Conservation (phyloP, 2,888 invertebrate species). For the Sialis lutaria region DNA sequence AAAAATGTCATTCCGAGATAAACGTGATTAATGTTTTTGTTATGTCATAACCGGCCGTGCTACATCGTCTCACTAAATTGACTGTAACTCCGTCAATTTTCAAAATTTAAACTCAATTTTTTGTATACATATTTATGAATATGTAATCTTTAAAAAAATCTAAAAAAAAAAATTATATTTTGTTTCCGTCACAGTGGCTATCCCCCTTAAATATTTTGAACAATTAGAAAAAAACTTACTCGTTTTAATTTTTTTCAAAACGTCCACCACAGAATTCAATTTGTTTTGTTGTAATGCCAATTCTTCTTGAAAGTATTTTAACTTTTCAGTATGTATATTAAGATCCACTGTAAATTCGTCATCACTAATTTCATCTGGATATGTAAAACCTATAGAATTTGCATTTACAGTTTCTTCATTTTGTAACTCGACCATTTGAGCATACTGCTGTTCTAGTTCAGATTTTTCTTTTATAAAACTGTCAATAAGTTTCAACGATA, state of each 20-base stretch:
- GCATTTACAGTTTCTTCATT: conserved; percentile 35
- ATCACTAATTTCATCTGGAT: conserved; percentile 35
- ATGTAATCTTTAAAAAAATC: too few species aligned
- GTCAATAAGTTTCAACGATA: conserved; percentile 51
- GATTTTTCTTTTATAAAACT: conserved; percentile 51
- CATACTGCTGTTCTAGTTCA: conserved; percentile 48
- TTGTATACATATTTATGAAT: too few species aligned
- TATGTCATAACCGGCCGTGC: too few species aligned
- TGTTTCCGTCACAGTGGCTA: too few species aligned
- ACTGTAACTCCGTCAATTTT: too few species aligned
- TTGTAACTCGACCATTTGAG: conserved; percentile 47
- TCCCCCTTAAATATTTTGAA: neutral
- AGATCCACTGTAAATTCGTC: conserved; percentile 45
- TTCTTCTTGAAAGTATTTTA: conserved; percentile 41
- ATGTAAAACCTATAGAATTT: conserved; percentile 42
- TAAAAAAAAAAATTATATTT: too few species aligned
- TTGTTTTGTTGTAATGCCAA: conserved; percentile 42
- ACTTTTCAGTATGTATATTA: conserved; percentile 41
- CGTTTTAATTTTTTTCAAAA: conserved; percentile 24
- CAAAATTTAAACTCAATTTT: too few species aligned
- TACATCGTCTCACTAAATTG: too few species aligned
- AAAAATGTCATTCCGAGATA: too few species aligned
- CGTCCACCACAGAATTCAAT: conserved; percentile 28
- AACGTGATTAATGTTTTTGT: too few species aligned
- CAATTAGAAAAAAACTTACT: conserved; percentile 16